Evolutionary conservation across 2,113 vertebrate species (phyloP).

Genomic region (Pteruthius melanotis): DNA sequence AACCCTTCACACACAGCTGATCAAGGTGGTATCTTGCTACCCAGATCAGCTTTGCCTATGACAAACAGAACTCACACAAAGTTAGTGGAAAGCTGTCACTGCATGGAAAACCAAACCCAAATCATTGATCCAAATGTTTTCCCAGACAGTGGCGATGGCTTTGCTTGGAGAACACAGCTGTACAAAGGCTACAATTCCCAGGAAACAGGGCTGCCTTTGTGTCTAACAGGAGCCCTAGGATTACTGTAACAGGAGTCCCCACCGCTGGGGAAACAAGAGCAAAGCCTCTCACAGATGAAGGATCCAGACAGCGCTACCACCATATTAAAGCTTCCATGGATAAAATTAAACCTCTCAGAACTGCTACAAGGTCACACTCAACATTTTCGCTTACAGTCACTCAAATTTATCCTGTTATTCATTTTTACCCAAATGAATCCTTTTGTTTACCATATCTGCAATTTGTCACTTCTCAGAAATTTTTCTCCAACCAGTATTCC

Average conservation of each 20-base stretch:
- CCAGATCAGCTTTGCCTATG: too few relatives aligned
- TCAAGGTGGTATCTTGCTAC: neutral
- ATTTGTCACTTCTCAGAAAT: neutral
- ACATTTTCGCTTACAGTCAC: neutral
- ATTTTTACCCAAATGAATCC: neutral
- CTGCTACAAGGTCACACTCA: neutral
- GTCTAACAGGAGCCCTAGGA: rapidly evolving
- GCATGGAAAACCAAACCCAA: neutral
- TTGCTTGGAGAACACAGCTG: neutral
- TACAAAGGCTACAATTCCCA: neutral
- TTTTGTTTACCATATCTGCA: neutral
- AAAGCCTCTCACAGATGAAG: neutral
- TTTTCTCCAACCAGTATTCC: neutral
- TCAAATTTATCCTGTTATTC: neutral
- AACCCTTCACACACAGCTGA: neutral
- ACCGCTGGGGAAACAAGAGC: neutral
- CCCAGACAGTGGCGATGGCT: neutral
- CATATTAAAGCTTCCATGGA: neutral
- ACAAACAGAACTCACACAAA: neutral
- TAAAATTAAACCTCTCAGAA: neutral
- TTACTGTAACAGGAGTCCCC: neutral
- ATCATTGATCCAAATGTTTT: neutral
- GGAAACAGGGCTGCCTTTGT: constrained; percentile 30
- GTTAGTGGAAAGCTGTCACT: neutral
- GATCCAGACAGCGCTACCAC: neutral